Percentiles rank a stretch among this genome's conserved stretches.
phyloP scores from a whole-genome alignment of 2,888 invertebrate species.

The Crioceris asparagi region DNA sequence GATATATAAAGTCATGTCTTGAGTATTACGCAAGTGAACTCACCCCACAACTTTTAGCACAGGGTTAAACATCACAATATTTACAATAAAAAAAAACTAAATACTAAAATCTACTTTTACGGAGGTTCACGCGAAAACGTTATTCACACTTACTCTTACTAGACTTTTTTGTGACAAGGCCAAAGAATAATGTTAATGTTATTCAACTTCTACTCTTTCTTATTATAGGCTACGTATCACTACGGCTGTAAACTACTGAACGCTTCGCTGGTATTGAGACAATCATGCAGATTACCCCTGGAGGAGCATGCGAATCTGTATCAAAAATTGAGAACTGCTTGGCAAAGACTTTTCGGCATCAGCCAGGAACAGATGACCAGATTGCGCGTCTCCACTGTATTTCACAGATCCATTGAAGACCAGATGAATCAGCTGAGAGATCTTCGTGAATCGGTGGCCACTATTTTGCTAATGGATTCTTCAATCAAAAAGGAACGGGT shows the following conservation, averaged over 20 bases:
- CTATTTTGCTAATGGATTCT: constrained; percentile 37
- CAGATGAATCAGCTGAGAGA: constrained; percentile 52
- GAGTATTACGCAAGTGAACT: no score
- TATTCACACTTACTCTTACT: no score
- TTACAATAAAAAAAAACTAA: no score
- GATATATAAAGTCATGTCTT: no score
- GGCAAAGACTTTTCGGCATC: constrained; percentile 57
- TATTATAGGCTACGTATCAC: constrained; percentile 63
- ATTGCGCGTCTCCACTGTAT: constrained; percentile 63
- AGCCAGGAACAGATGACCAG: constrained; percentile 68
- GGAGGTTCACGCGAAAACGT: no score
- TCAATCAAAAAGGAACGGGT: constrained; percentile 38
- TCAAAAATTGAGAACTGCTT: constrained; percentile 50
- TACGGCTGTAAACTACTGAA: constrained; percentile 70
- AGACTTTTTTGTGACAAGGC: no score
- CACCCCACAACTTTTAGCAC: no score
- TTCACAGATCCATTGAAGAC: constrained; percentile 55
- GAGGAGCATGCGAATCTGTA: constrained; percentile 47
- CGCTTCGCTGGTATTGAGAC: constrained; percentile 60
- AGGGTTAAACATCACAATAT: no score
- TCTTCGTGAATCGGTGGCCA: constrained; percentile 46
- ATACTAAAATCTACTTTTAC: no score
- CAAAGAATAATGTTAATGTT: no score
- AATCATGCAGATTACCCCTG: constrained; percentile 55
- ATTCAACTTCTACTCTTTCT: no score